Base-by-base conservation (phyloP, 1,140 invertebrate genomes). In the Zaprionus tsacasi region DNA sequence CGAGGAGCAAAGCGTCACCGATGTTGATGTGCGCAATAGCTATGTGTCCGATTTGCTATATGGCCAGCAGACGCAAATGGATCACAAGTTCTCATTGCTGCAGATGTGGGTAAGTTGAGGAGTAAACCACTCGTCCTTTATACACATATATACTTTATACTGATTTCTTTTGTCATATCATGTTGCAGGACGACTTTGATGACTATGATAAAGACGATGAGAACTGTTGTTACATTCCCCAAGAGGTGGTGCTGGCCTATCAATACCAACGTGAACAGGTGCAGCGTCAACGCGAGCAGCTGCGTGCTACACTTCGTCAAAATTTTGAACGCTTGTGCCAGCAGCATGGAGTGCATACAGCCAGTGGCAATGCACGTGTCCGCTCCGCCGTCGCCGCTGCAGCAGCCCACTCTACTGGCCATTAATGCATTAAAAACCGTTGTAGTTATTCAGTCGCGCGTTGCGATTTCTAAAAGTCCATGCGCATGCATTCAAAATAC, bases 191-290 rank as follows among this genome's bases (percentile, higher is more conserved):
- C 73, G 61, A 78, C 67, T 89, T 86, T 73, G 75, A 92, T 68
- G 77, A 89, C 68, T 82, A 95, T 94, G 94, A 95, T 82, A 94
- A 94, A 81, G 96, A 96, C 69, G 96, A 97, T 77, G 96, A 97
- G 75, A 96, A 97, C 76, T 95, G 95, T 79, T 95, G 95, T 94
- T 96, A 96, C 93, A 98, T 98, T 94, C 96, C 97, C 59, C 95
- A 96, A 76, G 97, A 98, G 93, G 97, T 98, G 92, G 96, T 98
- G 52, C 93, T 95, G 92, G 94, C 94, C 35, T 92, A 80, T 65
- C 76, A 92, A 81, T 91, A 91, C 71, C 94, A 95, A 93, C 95
- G 95, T 78, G 95, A 96, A 91, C 95, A 96, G 88, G 94, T 97
- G 78, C 95, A 95, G 71, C 95, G 97, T 81, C 95, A 97, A 93